phyloP scores from a whole-genome alignment of 2,797 vertebrate genomes.

The Syndactyla subalaris region DNA sequence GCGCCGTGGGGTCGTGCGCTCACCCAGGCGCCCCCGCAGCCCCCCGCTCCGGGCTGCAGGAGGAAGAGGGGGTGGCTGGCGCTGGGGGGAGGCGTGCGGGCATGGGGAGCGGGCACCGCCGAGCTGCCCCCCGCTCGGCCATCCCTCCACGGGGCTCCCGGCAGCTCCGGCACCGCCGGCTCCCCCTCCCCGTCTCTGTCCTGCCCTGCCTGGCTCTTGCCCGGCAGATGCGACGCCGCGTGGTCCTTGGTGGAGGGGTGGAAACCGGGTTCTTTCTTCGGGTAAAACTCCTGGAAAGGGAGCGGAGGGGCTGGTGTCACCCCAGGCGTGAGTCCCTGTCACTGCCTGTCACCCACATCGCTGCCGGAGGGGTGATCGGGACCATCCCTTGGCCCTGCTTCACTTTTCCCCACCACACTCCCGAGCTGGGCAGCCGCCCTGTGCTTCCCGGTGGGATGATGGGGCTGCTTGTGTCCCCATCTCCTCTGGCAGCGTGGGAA shows the following conservation, averaged over 20 bases:
- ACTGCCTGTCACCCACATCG: not conserved
- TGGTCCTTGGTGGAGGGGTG: not conserved
- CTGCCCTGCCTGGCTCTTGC: not conserved
- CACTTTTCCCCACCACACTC: not conserved
- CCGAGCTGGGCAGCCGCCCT: not conserved
- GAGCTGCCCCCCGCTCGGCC: not conserved
- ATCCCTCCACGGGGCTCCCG: not conserved
- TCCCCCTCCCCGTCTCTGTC: not conserved
- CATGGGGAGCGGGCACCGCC: not conserved
- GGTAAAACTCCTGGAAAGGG: slow-evolving; percentile 29
- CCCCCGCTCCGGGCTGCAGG: not conserved
- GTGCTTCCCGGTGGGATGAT: not conserved
- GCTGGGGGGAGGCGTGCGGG: not conserved
- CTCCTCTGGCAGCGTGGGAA: slow-evolving; percentile 10
- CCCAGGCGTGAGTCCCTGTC: rapidly evolving
- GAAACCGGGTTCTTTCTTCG: not conserved
- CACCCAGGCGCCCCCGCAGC: not conserved
- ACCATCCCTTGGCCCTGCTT: not conserved
- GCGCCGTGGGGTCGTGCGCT: rapidly evolving
- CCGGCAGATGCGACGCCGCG: not conserved
- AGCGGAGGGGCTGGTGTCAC: not conserved
- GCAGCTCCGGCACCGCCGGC: not conserved
- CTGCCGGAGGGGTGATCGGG: rapidly evolving
- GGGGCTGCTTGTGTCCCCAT: not conserved
- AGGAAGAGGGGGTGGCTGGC: not conserved